Conservation (phyloP, 2,113 vertebrate genomes). For the Percopsis transmontana region DNA sequence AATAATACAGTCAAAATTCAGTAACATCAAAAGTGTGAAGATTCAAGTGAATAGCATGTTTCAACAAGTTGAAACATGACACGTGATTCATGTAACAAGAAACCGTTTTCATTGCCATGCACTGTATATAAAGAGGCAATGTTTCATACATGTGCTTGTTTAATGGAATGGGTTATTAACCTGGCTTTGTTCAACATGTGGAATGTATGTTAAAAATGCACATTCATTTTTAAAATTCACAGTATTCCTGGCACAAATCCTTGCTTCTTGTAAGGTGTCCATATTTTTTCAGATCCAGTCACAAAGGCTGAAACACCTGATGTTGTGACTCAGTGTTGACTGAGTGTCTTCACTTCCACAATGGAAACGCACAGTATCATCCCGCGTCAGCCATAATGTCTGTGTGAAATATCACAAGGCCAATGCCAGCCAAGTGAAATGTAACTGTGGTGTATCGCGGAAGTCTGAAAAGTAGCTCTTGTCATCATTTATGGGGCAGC, state of each 20-base stretch:
- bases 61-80: neutral
- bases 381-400: neutral
- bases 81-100: no score
- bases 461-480: neutral
- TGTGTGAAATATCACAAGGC: conserved; percentile 9
- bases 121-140: neutral
- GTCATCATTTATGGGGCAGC: neutral
- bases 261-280: neutral
- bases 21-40: conserved; percentile 9
- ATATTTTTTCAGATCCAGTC: neutral
- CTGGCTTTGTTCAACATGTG: neutral
- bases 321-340: neutral
- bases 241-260: conserved; percentile 19
- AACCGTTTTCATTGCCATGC: neutral
- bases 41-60: neutral
- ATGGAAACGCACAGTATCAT: neutral
- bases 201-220: neutral
- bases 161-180: neutral
- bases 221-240: conserved; percentile 19
- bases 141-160: conserved; percentile 10
- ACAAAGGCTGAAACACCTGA: neutral
- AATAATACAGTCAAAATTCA: neutral
- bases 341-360: neutral
- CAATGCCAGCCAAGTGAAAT: neutral
- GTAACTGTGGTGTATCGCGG: neutral